Percentiles rank a stretch among this genome's conserved stretches.
Conservation (phyloP, 2,113 vertebrate genomes). For the Phocoena sinus region DNA sequence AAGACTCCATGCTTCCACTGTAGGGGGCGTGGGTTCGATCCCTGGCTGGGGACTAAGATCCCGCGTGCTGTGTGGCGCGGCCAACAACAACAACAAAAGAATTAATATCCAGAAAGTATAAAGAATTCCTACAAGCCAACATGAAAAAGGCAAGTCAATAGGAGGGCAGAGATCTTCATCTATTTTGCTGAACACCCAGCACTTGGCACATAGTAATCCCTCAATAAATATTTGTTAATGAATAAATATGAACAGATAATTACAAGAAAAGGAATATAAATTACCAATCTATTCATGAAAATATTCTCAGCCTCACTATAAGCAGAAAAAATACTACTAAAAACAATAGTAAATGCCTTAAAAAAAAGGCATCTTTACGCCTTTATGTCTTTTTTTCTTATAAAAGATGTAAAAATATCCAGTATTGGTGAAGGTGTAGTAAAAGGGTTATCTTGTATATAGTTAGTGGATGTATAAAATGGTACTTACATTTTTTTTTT, state of each 20-base stretch:
- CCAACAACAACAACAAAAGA: not conserved
- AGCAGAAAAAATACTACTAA: not conserved
- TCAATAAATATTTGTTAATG: slow-evolving; percentile 3
- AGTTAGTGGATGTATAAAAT: not conserved
- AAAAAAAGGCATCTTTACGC: too few relatives aligned
- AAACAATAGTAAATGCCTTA: not conserved
- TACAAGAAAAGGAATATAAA: not conserved
- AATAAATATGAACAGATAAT: not conserved
- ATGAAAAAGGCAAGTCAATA: not conserved
- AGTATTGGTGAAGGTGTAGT: not conserved
- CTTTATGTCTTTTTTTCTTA: not conserved
- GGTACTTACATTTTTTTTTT: not conserved
- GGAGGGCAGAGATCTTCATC: not conserved
- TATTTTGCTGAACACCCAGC: not conserved
- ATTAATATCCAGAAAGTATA: not conserved
- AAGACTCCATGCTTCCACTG: not conserved
- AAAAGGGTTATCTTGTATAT: not conserved
- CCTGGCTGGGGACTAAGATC: not conserved
- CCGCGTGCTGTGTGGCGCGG: too few relatives aligned
- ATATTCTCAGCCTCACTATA: not conserved
- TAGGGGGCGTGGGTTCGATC: not conserved
- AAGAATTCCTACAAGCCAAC: slow-evolving; percentile 3
- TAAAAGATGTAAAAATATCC: not conserved
- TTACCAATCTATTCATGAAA: not conserved
- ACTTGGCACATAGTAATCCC: not conserved